These are phyloP conservation scores for Philotrypesis tridentata DNA, from an alignment of 1,140 invertebrate species.

Conservation along the genomic window DNA sequence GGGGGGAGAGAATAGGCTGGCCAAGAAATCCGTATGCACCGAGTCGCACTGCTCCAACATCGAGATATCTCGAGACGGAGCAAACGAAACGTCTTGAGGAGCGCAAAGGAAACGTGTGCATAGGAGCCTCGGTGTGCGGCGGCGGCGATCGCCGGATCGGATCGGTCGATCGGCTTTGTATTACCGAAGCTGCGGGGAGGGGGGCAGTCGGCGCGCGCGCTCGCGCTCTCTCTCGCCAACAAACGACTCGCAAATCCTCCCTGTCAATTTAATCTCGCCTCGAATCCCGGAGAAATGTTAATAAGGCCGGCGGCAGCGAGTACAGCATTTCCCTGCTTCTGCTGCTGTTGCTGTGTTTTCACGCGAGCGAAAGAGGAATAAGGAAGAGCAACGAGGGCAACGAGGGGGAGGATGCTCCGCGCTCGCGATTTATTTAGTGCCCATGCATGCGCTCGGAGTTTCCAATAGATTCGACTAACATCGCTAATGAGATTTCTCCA, in stretches of 20 bases:
- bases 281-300: slow-evolving; percentile 73
- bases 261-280: slow-evolving; percentile 74
- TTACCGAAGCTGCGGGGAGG: neutral
- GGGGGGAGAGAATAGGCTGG: neutral
- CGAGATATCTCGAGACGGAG: neutral
- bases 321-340: neutral
- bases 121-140: too few species aligned
- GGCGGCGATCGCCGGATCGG: slow-evolving; percentile 23
- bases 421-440: neutral
- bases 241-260: slow-evolving; percentile 74
- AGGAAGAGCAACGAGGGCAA: neutral
- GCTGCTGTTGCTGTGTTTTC: neutral
- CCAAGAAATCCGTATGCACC: neutral
- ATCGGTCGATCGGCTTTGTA: slow-evolving; percentile 47
- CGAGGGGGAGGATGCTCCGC: neutral
- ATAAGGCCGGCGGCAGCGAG: slow-evolving; percentile 62
- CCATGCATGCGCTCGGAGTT: neutral
- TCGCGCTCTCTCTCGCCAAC: slow-evolving; percentile 56
- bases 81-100: neutral
- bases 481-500: slow-evolving; percentile 1
- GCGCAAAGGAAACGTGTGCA: too few species aligned
- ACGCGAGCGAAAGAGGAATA: neutral
- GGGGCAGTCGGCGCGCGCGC: slow-evolving; percentile 44
- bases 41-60: neutral
- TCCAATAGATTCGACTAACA: neutral